These are phyloP conservation scores for Furcifer pardalis DNA, from an alignment of 2,797 vertebrate genomes.

Conservation along the genomic window DNA sequence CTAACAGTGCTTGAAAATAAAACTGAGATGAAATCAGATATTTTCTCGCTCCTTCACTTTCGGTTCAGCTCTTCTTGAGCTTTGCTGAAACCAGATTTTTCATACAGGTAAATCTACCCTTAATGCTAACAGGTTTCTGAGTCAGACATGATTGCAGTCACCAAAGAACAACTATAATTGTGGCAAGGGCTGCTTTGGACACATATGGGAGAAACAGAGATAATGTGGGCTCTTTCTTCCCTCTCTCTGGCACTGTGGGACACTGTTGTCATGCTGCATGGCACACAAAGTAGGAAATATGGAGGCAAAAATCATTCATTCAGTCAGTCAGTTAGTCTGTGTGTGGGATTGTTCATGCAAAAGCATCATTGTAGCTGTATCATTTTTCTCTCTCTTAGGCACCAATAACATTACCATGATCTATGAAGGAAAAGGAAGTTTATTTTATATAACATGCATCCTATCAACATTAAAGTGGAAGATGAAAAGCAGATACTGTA, in stretches of 20 bases:
- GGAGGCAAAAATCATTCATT: too few species aligned
- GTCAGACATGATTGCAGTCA: slow-evolving; percentile 4
- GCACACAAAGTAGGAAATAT: background rate
- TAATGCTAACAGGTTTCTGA: slow-evolving; percentile 2
- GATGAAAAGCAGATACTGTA: background rate
- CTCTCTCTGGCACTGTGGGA: background rate
- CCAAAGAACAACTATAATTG: slow-evolving; percentile 3
- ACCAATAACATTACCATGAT: background rate
- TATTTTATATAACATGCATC: background rate
- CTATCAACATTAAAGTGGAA: background rate
- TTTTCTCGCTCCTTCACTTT: background rate
- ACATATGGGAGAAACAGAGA: background rate
- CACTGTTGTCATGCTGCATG: background rate
- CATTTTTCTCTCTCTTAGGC: background rate
- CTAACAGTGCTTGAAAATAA: slow-evolving; percentile 19
- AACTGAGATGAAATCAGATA: slow-evolving; percentile 9
- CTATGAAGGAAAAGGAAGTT: background rate
- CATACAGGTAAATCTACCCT: background rate
- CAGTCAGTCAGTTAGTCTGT: too few species aligned
- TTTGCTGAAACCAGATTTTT: background rate
- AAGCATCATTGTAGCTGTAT: slow-evolving; percentile 2
- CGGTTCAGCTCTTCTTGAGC: background rate
- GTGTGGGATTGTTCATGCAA: background rate
- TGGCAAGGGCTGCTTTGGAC: background rate
- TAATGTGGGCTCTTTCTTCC: background rate